Evolutionary conservation across 2,113 vertebrate species (phyloP).

Genomic region (Barnardius zonarius): DNA sequence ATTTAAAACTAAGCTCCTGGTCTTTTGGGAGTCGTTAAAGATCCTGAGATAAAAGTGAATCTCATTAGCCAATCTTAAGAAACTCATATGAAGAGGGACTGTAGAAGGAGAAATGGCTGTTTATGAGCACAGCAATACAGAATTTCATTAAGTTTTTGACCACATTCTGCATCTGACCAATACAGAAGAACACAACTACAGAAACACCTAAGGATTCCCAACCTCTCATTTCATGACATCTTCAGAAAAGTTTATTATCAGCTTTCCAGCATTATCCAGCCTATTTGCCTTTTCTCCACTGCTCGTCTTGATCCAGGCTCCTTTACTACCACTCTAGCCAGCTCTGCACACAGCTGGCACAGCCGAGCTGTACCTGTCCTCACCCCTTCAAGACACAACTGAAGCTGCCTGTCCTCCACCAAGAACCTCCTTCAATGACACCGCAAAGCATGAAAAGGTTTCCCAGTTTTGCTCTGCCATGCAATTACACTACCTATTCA

Average conservation of each 20-base stretch:
- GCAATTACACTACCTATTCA: not conserved
- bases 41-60: conserved; percentile 60
- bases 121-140: conserved; percentile 3
- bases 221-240: not conserved
- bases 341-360: not conserved
- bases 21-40: conserved; percentile 48
- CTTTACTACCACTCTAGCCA: not conserved
- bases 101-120: conserved; percentile 12
- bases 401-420: not conserved
- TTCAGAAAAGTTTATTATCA: conserved; percentile 12
- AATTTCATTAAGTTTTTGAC: conserved; percentile 15
- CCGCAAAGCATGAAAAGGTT: not conserved
- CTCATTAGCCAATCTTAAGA: conserved; percentile 50
- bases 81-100: not conserved
- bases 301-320: not conserved
- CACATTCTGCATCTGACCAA: not conserved
- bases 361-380: not conserved
- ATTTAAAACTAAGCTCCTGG: conserved; percentile 45
- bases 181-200: not conserved
- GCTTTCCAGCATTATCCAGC: not conserved
- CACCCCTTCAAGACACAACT: not conserved
- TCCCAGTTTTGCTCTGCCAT: not conserved
- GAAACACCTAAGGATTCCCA: not conserved
- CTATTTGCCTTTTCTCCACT: not conserved
- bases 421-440: not conserved